phyloP scores from a whole-genome alignment of 2,113 vertebrate genomes.

The Phylloscopus trochiloides region DNA sequence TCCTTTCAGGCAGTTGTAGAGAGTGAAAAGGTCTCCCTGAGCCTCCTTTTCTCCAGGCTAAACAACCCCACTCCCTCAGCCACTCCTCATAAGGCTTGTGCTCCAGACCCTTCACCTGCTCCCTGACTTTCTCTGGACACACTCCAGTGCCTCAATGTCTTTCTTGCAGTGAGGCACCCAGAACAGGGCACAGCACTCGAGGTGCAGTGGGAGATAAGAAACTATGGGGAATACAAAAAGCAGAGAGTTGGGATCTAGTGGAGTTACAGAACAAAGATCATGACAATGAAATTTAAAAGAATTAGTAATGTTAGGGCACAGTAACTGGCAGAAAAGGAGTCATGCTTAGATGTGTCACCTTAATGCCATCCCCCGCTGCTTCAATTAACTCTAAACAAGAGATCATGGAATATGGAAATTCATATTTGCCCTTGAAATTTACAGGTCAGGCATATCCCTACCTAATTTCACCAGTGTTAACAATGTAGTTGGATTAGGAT shows the following conservation, averaged over 20 bases:
- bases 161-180: neutral
- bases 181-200: neutral
- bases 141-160: neutral
- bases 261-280: neutral
- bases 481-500: neutral
- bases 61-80: neutral
- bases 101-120: neutral
- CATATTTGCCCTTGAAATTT: neutral
- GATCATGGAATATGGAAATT: neutral
- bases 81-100: rapidly evolving
- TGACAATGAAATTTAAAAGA: neutral
- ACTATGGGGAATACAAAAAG: neutral
- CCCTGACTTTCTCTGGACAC: neutral
- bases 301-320: neutral
- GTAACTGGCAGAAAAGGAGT: neutral
- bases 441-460: neutral
- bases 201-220: neutral
- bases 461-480: neutral
- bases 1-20: neutral
- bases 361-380: neutral
- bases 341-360: neutral
- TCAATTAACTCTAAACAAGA: neutral
- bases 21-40: neutral
- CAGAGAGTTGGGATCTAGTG: neutral
- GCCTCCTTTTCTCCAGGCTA: neutral